Base-by-base conservation (phyloP, 2,888 invertebrate genomes). In the Eupithecia dodoneata region DNA sequence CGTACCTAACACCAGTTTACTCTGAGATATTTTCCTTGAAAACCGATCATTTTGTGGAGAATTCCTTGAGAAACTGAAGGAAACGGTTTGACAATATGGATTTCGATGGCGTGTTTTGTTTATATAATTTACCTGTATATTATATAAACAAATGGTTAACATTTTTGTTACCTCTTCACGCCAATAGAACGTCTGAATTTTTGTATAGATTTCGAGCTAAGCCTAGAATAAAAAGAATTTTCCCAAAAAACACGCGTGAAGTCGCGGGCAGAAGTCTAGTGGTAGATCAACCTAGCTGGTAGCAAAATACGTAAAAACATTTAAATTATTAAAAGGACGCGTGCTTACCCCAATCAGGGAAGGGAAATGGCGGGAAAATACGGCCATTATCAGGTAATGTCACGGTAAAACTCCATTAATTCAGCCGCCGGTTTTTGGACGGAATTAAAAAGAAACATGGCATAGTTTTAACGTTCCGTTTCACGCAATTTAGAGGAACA, bases 371-470 rank as follows among this genome's bases (percentile, higher is more conserved):
- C 75, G 78, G 78, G 72, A 79, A 81, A 79, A 81, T 81, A 79
- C 78, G 78, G 72, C 80, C 74, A 80, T 81, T 81, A 80, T 80
- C 80, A 79, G 76, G 77, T 80, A 77, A 79, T 80, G 79, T 79
- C 79, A 78, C 78, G 79, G 76, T 79, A 80, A 77, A 80, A 80
- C 73, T 72, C 75, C 74, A 81, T 78, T 79, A 81, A 77, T 78
- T 73, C 72, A 52, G 63, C 76, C 63, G 75, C 76, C 66, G 45
- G 66, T 72, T 77, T 72, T 74, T 71, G 76, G 69, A 41, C 71
- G 55, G 52, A 76, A 78, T 76, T 78, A 76, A 79, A 79, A 79
- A 76, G 76, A 76, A 77, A 79, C 73, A 73, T 75, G 73, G 73
- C 71, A 72, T 77, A 78, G 72, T 77, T 77, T 72, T 75, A 72